Evolutionary conservation across 2,113 vertebrate genomes (phyloP), one percentile per base, ranked within the genome.

Genomic region (Cebus imitator): DNA sequence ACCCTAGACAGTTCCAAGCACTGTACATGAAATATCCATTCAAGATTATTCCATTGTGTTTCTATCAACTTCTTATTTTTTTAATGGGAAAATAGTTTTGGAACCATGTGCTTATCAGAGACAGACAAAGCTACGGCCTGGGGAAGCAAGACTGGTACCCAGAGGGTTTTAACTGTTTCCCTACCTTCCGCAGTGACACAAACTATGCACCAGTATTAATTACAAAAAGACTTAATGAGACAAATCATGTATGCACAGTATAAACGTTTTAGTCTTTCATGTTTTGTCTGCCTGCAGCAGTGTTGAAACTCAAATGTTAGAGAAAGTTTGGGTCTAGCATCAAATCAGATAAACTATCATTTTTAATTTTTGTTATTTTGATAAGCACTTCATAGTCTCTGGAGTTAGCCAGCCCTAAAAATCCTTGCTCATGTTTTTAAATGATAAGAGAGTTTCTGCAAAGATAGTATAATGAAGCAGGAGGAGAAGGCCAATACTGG

Each of bases 41-140:
- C 37, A 64, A 57, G 52, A 5, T 17, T 89, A 11, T 52, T 72
- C 87, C 21, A 2, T 81, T 76, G 52, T 85, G 48, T 58, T 93
- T 78, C 35, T 93, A 40, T 43, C 64, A 20, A 57, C 21, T 25
- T 66, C 81, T 92, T 52, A 68, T 72, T 57, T 94, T 94, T 78
- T 86, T 90, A 72, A 2, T 73, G 52, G 85, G 72, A 97, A 97
- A 93, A 55, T 91, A 11, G 68, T 91, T 90, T 90, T 27, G 66
- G 85, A 83, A 48, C 14, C 8, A 8, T 35, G 18, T 18, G 20
- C 58, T 90, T 78, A 48, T n/a, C 32, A 16, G 50, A 57, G 64
- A 12, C 17, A 12, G 48, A 25, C n/a, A 85, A 37, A 57, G 25
- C 78, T 32, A 14, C 12, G 66, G 58, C 58, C 82, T 61, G 9